Conservation (phyloP, 2,888 invertebrate species). For the Gymnocheta viridis region DNA sequence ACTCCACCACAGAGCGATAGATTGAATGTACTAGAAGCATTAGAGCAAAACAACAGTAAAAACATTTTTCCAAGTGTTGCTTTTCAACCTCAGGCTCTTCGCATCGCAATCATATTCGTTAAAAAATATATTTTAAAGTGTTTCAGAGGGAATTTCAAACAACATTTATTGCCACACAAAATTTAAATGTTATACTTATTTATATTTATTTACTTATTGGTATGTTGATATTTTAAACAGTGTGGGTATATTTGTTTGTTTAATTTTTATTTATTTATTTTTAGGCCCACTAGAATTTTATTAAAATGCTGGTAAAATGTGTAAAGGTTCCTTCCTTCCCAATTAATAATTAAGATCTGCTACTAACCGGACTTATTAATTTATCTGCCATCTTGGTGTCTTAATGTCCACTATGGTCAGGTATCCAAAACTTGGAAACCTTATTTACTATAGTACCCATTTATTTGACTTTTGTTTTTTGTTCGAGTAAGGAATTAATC, state of each 20-base stretch:
- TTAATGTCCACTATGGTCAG: too few species aligned
- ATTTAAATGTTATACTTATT: constrained; percentile 50
- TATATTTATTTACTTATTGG: not conserved
- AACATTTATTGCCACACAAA: constrained; percentile 46
- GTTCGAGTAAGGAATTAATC: too few species aligned
- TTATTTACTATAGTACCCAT: too few species aligned
- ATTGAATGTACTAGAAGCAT: constrained; percentile 62
- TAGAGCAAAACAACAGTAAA: constrained; percentile 73
- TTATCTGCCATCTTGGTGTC: too few species aligned
- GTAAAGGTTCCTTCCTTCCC: too few species aligned
- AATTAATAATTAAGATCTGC: too few species aligned
- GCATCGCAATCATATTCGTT: constrained; percentile 62
- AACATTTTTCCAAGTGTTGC: constrained; percentile 74
- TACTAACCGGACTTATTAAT: too few species aligned
- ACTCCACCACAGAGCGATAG: constrained; percentile 43
- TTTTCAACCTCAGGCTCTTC: constrained; percentile 75
- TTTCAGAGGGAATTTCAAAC: constrained; percentile 35
- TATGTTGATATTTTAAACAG: not conserved
- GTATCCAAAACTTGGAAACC: too few species aligned
- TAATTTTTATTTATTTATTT: constrained; percentile 13
- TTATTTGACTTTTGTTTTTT: too few species aligned
- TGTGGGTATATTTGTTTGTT: not conserved
- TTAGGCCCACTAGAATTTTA: too few species aligned
- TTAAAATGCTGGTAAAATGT: too few species aligned
- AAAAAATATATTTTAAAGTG: constrained; percentile 62